Evolutionary conservation across 2,888 invertebrate species (phyloP).

Genomic region (Leptinotarsa peninsularis): DNA sequence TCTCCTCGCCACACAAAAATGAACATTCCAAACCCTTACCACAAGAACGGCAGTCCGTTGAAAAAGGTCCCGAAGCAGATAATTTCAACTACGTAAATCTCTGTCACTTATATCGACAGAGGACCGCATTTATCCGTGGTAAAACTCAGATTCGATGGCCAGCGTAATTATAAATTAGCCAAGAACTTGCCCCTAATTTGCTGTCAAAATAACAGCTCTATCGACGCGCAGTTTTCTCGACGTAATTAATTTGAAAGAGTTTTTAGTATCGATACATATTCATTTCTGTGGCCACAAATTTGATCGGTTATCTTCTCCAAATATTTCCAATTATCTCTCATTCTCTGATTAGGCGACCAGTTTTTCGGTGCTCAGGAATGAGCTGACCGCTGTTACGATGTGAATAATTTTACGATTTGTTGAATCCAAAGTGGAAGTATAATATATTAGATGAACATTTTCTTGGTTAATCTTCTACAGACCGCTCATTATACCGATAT

Average conservation of each 20-base stretch:
- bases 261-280: constrained; percentile 42
- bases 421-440: constrained; percentile 20
- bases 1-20: constrained; percentile 34
- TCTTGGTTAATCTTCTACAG: not conserved
- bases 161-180: constrained; percentile 65
- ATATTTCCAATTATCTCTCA: constrained; percentile 37
- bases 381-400: constrained; percentile 25
- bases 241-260: constrained; percentile 54
- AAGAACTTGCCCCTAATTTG: constrained; percentile 64
- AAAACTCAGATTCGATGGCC: constrained; percentile 62
- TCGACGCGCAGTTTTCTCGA: constrained; percentile 51
- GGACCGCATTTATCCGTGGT: constrained; percentile 63
- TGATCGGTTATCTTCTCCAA: constrained; percentile 42
- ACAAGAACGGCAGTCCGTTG: constrained; percentile 44
- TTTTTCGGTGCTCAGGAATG: constrained; percentile 26
- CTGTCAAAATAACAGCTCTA: constrained; percentile 63
- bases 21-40: constrained; percentile 27
- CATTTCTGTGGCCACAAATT: constrained; percentile 43
- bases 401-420: constrained; percentile 33
- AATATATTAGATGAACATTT: not conserved
- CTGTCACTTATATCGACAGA: constrained; percentile 61
- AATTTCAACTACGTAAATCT: constrained; percentile 62
- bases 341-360: constrained; percentile 55
- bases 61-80: constrained; percentile 41
- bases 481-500: not conserved